These are phyloP conservation scores for Cantharis lateralis DNA, from an alignment of 2,888 invertebrate genomes.

Conservation along the genomic window DNA sequence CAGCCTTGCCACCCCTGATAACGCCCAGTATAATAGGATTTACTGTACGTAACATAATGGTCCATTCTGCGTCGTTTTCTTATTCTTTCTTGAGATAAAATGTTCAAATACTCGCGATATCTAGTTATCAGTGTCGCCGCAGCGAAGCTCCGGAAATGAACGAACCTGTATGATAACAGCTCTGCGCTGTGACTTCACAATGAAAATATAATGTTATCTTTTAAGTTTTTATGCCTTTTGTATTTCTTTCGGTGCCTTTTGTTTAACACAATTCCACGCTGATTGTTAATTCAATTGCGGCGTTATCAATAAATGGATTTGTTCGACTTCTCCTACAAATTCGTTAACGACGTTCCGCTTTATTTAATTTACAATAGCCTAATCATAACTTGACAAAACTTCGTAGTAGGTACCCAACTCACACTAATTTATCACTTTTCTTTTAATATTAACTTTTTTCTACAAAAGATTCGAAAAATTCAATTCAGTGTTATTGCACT, in stretches of 20 bases:
- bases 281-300: conserved; percentile 55
- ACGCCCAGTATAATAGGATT: conserved; percentile 59
- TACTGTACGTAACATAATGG: conserved; percentile 60
- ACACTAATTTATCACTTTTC: background rate
- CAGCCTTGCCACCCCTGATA: conserved; percentile 54
- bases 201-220: conserved; percentile 54
- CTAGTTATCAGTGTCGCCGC: conserved; percentile 57
- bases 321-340: conserved; percentile 40
- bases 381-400: background rate
- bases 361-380: conserved; percentile 2
- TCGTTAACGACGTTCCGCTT: conserved; percentile 29
- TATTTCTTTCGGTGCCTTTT: conserved; percentile 50
- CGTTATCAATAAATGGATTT: conserved; percentile 51
- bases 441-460: background rate
- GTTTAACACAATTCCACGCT: conserved; percentile 51
- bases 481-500: background rate
- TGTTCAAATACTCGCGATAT: conserved; percentile 57
- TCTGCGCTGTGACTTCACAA: conserved; percentile 48
- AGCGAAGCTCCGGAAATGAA: conserved; percentile 57
- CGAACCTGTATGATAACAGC: conserved; percentile 56
- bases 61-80: conserved; percentile 59
- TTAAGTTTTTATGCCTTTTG: conserved; percentile 52
- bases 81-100: conserved; percentile 59
- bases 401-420: background rate
- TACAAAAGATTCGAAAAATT: background rate